Conservation (phyloP, 2,113 vertebrate genomes). For the Psittacula cyanocephala region DNA sequence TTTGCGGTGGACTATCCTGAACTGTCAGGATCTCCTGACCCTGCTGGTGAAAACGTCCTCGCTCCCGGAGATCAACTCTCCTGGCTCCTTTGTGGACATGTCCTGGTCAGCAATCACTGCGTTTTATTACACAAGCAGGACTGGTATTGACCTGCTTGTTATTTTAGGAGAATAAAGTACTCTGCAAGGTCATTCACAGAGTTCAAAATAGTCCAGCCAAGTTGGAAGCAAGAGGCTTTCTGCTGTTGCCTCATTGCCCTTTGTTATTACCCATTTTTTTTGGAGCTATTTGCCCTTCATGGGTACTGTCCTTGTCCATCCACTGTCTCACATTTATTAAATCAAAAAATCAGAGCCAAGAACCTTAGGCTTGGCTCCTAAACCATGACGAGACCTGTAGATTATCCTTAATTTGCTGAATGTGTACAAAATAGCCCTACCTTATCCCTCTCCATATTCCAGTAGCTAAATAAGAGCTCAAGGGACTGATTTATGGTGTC, state of each 20-base stretch:
- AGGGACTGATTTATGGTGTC: background rate
- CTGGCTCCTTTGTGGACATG: background rate
- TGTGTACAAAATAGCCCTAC: background rate
- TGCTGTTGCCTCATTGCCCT: background rate
- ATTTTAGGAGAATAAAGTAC: conserved; percentile 35
- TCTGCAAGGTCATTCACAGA: conserved; percentile 8
- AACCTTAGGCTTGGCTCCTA: background rate
- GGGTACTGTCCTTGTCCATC: background rate
- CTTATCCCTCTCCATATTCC: background rate
- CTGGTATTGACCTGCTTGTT: conserved; percentile 31
- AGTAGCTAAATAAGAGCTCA: background rate
- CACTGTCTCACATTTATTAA: fast-evolving
- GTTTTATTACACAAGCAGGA: conserved; percentile 39
- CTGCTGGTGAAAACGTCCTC: background rate
- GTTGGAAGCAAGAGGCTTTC: background rate
- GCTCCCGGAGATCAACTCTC: background rate
- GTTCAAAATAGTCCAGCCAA: background rate
- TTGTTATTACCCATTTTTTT: background rate
- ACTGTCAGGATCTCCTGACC: conserved; percentile 38
- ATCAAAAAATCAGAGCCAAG: background rate
- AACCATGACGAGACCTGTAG: background rate
- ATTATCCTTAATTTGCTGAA: background rate
- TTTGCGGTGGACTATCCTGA: background rate
- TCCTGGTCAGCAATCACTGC: conserved; percentile 38
- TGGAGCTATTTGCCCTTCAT: background rate